Conservation (phyloP, 2,888 invertebrate genomes). For the Epinotia nisella region DNA sequence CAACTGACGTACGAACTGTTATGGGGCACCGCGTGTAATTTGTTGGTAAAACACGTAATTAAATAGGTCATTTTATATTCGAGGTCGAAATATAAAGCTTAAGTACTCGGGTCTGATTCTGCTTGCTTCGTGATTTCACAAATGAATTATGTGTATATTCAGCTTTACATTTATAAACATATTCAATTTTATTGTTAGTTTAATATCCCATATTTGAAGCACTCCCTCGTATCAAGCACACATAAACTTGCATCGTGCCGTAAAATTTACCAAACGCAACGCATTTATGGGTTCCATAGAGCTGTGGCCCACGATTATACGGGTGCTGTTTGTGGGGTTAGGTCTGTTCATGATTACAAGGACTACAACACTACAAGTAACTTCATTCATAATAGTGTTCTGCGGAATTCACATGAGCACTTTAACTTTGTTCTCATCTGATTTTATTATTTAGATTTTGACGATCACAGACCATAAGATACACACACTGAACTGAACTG, state of each 20-base stretch:
- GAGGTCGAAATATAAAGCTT: constrained; percentile 6
- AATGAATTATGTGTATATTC: neutral
- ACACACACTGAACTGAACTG: too few species aligned
- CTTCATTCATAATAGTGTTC: too few species aligned
- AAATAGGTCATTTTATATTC: constrained; percentile 18
- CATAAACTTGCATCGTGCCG: too few species aligned
- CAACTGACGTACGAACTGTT: constrained; percentile 31
- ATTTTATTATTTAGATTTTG: too few species aligned
- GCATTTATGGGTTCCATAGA: neutral
- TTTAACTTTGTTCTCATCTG: too few species aligned
- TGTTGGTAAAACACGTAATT: constrained; percentile 31
- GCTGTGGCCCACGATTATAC: neutral
- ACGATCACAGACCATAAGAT: too few species aligned
- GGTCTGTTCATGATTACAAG: too few species aligned
- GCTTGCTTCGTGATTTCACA: neutral
- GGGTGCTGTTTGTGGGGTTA: too few species aligned
- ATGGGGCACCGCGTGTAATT: constrained; percentile 36
- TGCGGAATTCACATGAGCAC: too few species aligned
- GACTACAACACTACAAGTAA: too few species aligned
- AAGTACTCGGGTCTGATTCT: neutral
- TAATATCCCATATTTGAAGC: neutral
- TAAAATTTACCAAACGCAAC: too few species aligned
- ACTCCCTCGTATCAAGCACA: neutral
- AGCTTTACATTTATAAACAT: neutral
- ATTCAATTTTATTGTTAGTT: neutral